Evolutionary conservation across 2,797 vertebrate species (phyloP).

Genomic region (Gymnothorax javanicus): DNA sequence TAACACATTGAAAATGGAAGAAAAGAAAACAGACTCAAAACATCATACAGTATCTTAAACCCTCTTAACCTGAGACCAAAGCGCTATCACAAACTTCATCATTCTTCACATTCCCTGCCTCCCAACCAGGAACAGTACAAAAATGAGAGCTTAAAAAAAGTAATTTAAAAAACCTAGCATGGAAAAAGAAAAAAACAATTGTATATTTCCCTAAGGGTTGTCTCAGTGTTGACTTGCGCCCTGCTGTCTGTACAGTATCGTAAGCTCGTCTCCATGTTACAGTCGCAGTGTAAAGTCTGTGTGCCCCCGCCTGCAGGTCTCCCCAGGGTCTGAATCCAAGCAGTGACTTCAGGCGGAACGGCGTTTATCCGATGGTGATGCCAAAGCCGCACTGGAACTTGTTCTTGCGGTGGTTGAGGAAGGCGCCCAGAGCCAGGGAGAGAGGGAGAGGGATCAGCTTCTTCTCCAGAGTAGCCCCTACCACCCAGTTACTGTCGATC

Average conservation of each 20-base stretch:
- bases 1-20: neutral
- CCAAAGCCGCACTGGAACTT: slow-evolving; percentile 94
- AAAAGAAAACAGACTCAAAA: neutral
- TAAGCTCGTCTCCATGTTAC: neutral
- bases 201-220: neutral
- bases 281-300: neutral
- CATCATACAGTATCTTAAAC: neutral
- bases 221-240: neutral
- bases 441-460: slow-evolving; percentile 87
- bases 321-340: neutral
- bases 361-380: slow-evolving; percentile 85
- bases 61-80: neutral
- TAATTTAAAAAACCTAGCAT: neutral
- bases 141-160: neutral
- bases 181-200: neutral
- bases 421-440: slow-evolving; percentile 86
- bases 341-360: slow-evolving; percentile 5
- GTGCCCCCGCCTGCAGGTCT: neutral
- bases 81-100: neutral
- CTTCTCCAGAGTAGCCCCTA: slow-evolving; percentile 90
- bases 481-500: slow-evolving; percentile 90
- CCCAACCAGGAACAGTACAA: slow-evolving; percentile 8
- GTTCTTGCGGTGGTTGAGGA: slow-evolving; percentile 91
- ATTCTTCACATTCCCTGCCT: neutral
- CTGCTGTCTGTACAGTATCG: slow-evolving; percentile 4